Conservation (phyloP, 2,888 invertebrate genomes). For the Lithodes maja region DNA sequence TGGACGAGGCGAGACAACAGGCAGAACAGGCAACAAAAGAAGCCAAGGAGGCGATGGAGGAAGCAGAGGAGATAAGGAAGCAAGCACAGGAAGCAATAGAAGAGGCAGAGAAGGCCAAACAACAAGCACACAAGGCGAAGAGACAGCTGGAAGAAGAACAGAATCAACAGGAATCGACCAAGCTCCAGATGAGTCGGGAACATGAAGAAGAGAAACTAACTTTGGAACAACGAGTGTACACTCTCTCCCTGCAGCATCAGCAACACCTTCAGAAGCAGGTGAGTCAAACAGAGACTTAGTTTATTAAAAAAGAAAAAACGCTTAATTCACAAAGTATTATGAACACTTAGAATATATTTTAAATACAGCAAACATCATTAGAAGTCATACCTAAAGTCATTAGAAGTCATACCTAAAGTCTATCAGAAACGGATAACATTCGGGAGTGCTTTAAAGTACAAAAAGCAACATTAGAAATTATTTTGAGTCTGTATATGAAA, state of each 20-base stretch:
- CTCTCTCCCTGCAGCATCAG: slow-evolving; percentile 4
- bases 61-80: neutral
- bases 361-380: too few relatives aligned
- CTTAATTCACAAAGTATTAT: too few relatives aligned
- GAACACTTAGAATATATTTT: too few relatives aligned
- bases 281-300: too few relatives aligned
- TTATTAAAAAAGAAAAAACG: too few relatives aligned
- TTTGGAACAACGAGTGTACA: neutral
- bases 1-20: neutral
- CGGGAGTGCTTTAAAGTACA: too few relatives aligned
- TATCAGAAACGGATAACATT: too few relatives aligned
- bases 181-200: neutral
- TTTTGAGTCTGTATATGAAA: too few relatives aligned
- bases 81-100: neutral
- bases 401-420: too few relatives aligned
- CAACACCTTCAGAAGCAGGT: neutral
- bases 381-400: too few relatives aligned
- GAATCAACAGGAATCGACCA: neutral
- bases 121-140: neutral
- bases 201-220: neutral
- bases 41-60: neutral
- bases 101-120: neutral
- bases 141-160: neutral
- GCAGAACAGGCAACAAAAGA: neutral
- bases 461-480: too few relatives aligned